Percentiles rank a stretch among this genome's conserved stretches.
Evolutionary conservation across 1,140 invertebrate genomes (phyloP).

Genomic region (Bombyx mandarina): DNA sequence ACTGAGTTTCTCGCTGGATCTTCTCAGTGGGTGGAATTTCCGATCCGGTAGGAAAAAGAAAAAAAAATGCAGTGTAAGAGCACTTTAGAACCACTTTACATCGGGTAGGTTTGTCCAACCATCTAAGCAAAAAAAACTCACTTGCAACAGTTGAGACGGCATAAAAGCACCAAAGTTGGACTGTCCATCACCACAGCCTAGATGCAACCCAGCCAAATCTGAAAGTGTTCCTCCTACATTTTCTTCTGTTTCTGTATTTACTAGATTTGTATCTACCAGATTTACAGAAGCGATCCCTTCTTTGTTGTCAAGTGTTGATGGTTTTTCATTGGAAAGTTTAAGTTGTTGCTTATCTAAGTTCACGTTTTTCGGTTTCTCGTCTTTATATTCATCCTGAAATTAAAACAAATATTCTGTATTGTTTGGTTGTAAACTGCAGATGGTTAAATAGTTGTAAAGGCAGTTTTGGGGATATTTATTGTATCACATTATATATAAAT

Average conservation of each 20-base stretch:
- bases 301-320: constrained; percentile 20
- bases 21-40: too few species aligned
- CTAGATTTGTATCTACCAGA: constrained; percentile 37
- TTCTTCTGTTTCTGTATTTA: constrained; percentile 8
- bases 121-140: constrained; percentile 16
- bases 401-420: constrained; percentile 2
- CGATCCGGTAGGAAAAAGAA: not conserved
- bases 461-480: not conserved
- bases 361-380: constrained; percentile 34
- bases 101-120: not conserved
- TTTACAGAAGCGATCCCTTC: constrained; percentile 29
- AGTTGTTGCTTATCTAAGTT: constrained; percentile 11
- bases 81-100: too few species aligned
- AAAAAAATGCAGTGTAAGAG: not conserved
- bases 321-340: constrained; percentile 20
- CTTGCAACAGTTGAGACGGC: constrained; percentile 65
- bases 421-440: too few species aligned
- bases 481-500: not conserved
- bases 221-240: constrained; percentile 27
- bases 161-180: constrained; percentile 56
- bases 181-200: constrained; percentile 45
- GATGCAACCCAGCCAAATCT: constrained; percentile 52
- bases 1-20: too few species aligned
- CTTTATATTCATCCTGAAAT: constrained; percentile 67
- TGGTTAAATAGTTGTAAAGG: too few species aligned